Base-by-base conservation (phyloP, 2,888 invertebrate species). In the Lepeophtheirus nordmannii region DNA sequence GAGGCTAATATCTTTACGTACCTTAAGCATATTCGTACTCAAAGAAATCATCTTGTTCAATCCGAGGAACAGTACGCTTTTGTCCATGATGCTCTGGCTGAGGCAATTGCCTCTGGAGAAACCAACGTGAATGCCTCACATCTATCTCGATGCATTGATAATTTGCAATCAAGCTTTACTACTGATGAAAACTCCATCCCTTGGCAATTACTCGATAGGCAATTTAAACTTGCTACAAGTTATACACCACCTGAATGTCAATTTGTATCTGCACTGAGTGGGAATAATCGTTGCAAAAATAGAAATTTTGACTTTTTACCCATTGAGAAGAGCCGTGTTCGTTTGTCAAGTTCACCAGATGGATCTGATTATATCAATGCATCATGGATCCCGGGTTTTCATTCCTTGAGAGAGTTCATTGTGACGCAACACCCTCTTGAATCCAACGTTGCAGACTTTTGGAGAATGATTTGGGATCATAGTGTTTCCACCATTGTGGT, bases 31-130 rank as follows among this genome's bases (percentile, higher is more conserved):
- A 97, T 97, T 73, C 83, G 97, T 66, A 86, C 88, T 17, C 64
- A 64, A n/a, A 53, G 64, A 23, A 64, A 64, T 37, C 37, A 41
- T 20, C 22, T 97, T 69, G 96, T 97, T 0, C 97, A 97, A 77
- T 97, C 96, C 11, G 93, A 96, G 79, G 96, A 96, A 74, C 97
- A 97, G 75, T 97, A 96, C 77, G 89, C 96, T 70, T 94, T 97
- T 78, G 90, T 96, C 71, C 96, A 97, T 77, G 94, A 96, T 75
- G 94, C 93, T 0, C 75, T 97, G 68, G 80, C 91, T 40, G 94
- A 96, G 77, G 90, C 91, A 69, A 90, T 96, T 46, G 83, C 91
- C 67, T 88, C 86, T 62, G 87, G 87, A 64, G 89, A 87, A 77
- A 92, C 89, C 7, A 85, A 89, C 76, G 82, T 90, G 70, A 73